A percentile compares a stretch with the other conserved stretches of the same genome.
Evolutionary conservation across 2,113 vertebrate genomes (phyloP).

Genomic region (Mirza zaza): DNA sequence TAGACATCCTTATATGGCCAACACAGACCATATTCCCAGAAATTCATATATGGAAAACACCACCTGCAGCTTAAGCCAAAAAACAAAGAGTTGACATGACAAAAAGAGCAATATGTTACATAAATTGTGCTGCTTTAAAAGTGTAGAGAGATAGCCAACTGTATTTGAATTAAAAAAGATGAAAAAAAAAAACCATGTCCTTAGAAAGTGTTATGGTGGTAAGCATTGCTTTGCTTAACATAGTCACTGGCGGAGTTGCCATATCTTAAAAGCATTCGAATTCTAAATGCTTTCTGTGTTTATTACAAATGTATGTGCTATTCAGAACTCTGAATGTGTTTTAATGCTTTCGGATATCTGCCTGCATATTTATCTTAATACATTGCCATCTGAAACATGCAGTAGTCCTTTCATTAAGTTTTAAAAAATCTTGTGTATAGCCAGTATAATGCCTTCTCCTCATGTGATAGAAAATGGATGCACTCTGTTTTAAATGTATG

Average conservation of each 20-base stretch:
- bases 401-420: slow-evolving; percentile 63
- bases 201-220: slow-evolving; percentile 70
- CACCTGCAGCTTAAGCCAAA: slow-evolving; percentile 79
- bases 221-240: slow-evolving; percentile 72
- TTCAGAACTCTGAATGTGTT: slow-evolving; percentile 74
- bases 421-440: slow-evolving; percentile 66
- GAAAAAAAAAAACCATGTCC: slow-evolving; percentile 51
- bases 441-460: slow-evolving; percentile 10
- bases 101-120: slow-evolving; percentile 71
- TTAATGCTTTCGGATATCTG: slow-evolving; percentile 71
- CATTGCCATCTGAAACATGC: slow-evolving; percentile 80
- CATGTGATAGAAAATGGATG: background rate
- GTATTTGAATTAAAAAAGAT: slow-evolving; percentile 79
- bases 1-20: slow-evolving; percentile 69
- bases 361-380: slow-evolving; percentile 74
- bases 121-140: slow-evolving; percentile 52
- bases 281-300: slow-evolving; percentile 76
- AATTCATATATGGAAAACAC: slow-evolving; percentile 72
- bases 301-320: slow-evolving; percentile 72
- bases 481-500: slow-evolving; percentile 10
- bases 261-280: slow-evolving; percentile 67
- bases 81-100: slow-evolving; percentile 61
- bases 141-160: slow-evolving; percentile 69
- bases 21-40: slow-evolving; percentile 71
- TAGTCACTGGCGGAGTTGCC: slow-evolving; percentile 69